Conservation (phyloP, 1,140 invertebrate genomes). For the Euglossa dilemma region DNA sequence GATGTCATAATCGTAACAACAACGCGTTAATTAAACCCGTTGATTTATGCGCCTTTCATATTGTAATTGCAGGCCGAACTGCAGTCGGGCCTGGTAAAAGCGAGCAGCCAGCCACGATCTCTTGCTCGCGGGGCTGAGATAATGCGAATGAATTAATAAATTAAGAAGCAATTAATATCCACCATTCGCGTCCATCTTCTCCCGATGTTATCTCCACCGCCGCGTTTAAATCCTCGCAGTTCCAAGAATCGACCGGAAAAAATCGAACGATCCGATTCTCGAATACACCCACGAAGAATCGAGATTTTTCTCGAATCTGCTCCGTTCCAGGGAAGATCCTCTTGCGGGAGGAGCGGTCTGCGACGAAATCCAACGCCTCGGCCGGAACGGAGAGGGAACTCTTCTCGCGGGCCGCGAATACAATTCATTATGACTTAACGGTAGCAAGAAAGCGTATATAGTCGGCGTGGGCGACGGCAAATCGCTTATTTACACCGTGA, state of each 20-base stretch:
- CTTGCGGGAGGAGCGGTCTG: no score
- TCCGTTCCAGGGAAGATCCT: background rate
- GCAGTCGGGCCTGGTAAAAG: constrained; percentile 68
- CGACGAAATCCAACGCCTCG: constrained; percentile 1
- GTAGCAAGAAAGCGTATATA: constrained; percentile 27
- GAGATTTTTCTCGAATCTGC: background rate
- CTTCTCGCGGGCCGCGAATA: constrained; percentile 56
- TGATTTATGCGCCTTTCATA: constrained; percentile 82
- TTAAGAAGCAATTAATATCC: constrained; percentile 77
- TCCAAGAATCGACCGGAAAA: no score
- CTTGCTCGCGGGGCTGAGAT: constrained; percentile 70
- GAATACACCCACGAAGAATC: no score
- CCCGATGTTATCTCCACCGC: constrained; percentile 29
- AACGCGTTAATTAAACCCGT: constrained; percentile 80
- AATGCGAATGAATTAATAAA: constrained; percentile 80
- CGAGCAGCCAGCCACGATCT: constrained; percentile 61
- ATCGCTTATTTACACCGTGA: constrained; percentile 76
- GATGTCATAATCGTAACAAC: constrained; percentile 80
- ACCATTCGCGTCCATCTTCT: constrained; percentile 55
- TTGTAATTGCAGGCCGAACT: constrained; percentile 81
- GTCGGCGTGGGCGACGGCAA: constrained; percentile 66
- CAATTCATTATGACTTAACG: constrained; percentile 68
- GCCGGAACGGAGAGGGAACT: constrained; percentile 9
- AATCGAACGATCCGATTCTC: no score
- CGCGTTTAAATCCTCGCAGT: background rate